These are phyloP conservation scores for Branchinecta sandiegonensis DNA, from an alignment of 2,888 invertebrate species.

Conservation along the genomic window DNA sequence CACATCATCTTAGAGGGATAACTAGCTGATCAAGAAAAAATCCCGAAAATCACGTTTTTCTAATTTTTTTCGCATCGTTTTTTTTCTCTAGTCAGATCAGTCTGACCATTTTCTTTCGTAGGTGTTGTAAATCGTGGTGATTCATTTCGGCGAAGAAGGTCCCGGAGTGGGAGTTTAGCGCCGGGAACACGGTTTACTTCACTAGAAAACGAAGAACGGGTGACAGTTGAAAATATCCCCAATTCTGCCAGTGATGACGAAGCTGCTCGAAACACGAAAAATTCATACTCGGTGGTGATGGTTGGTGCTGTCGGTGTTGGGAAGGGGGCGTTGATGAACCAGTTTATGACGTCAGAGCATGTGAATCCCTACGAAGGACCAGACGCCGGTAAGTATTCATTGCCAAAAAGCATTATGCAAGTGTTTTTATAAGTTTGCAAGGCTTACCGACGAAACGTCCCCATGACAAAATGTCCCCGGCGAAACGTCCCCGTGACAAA, in stretches of 20 bases:
- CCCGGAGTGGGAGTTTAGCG: constrained; percentile 62
- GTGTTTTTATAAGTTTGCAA: no score
- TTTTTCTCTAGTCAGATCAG: no score
- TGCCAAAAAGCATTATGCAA: no score
- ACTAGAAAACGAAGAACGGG: constrained; percentile 29
- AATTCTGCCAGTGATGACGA: constrained; percentile 41
- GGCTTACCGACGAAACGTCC: no score
- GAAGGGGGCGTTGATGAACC: constrained; percentile 67
- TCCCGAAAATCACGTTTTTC: no score
- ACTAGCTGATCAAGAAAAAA: no score
- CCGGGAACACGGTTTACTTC: constrained; percentile 33
- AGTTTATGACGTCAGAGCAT: constrained; percentile 80
- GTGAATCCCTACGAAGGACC: constrained; percentile 83
- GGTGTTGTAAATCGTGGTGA: constrained; percentile 89
- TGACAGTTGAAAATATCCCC: constrained; percentile 24
- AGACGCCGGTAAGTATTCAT: constrained; percentile 43
- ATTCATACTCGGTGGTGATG: constrained; percentile 51
- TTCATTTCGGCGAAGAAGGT: constrained; percentile 70
- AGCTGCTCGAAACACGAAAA: constrained; percentile 26
- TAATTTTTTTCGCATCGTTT: no score
- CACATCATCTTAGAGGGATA: no score
- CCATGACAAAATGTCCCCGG: no score
- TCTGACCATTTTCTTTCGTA: constrained; percentile 32
- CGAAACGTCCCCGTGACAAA: no score
- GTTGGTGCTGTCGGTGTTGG: constrained; percentile 66